Evolutionary conservation across 92 coral and sea anemone species (phyloP), one percentile per base, ranked within the genome.

Genomic region (Blastomussa wellsi): DNA sequence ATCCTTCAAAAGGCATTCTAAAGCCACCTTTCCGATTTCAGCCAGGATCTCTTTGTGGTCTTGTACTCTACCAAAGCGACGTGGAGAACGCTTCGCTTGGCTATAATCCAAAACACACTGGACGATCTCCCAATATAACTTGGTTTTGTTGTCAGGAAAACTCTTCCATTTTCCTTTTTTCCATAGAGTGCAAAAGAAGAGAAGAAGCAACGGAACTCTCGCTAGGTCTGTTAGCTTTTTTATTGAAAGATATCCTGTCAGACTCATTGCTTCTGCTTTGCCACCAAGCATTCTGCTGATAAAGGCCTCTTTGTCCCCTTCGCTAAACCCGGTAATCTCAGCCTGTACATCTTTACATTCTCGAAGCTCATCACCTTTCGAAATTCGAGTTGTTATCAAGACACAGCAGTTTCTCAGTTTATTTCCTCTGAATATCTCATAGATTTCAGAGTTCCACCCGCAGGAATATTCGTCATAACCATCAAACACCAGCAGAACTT

Each of bases 151-250:
- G 62, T 67, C 70, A 19, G 84, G 84, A 37, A 80, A 70, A 44
- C 49, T 44, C 6, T 26, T 35, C 7, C 7, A 44, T 13, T 44
- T 44, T 64, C 51, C 66, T 47, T 49, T 74, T 41, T 64, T 80
- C 49, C 49, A 44, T 13, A 44, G 49, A 8, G 49, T 44, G 49
- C 49, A 44, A 44, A 44, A 44, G 49, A 80, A 80, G 51, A 60
- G 84, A 37, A 80, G 72, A 13, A 80, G 77, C 24, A 80, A 36
- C 74, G 86, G 86, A 29, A 67, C 84, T 31, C 42, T 22, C 10
- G 84, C 84, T 11, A 51, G 32, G 22, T 67, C 70, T 44, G 49
- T 44, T 13, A 44, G 11, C 49, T 44, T 44, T 44, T 44, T 44
- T 13, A 10, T 6, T 44, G 6, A 16, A 20, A 80, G 84, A 47